Evolutionary conservation across 1,140 invertebrate genomes (phyloP), one percentile per base, ranked within the genome.

Genomic region (Homarus americanus): DNA sequence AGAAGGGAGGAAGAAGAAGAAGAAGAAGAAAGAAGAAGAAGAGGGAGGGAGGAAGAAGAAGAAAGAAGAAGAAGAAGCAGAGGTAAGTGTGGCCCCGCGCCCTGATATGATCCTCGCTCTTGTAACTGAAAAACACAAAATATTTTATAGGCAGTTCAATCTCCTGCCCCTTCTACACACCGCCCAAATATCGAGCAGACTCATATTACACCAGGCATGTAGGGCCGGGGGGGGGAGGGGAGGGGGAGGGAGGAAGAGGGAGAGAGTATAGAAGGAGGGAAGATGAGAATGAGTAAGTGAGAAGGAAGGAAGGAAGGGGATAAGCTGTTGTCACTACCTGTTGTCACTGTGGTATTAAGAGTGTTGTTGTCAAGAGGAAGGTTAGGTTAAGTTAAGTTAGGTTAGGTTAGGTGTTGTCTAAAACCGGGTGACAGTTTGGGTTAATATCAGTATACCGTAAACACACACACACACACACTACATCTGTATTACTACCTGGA

Each of bases 141-240:
- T 90, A 90, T 90, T 90, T 90, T 90, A 90, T 90, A 78, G 79
- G 80, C 53, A 49, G 72, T 40, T 82, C 87, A 90, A 90, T 90
- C 87, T 90, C 87, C 58, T 34, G 87, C 82, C n/a, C n/a, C 87
- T 89, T 82, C 41, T 75, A 83, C 80, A 90, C 87, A 90, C 79
- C 34, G 41, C 49, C 66, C 49, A 82, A 79, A 82, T 89, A 82
- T 87, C 58, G 85, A 87, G 79, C 44, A 41, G 53, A 69, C n/a
- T 82, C 41, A 89, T 75, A 82, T 49, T 41, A 82, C 41, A 38
- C 34, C n/a, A 83, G 66, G 69, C 69, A 80, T 83, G 69, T 89
- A n/a, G 34, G 41, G 86, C 2, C 20, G 28, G 34, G 53, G 28
- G 38, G 72, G 72, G n/a, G 69, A 49, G 66, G 44, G 7, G 38